These are phyloP conservation scores for Suillia variegata DNA, from an alignment of 2,888 invertebrate species.

Conservation along the genomic window DNA sequence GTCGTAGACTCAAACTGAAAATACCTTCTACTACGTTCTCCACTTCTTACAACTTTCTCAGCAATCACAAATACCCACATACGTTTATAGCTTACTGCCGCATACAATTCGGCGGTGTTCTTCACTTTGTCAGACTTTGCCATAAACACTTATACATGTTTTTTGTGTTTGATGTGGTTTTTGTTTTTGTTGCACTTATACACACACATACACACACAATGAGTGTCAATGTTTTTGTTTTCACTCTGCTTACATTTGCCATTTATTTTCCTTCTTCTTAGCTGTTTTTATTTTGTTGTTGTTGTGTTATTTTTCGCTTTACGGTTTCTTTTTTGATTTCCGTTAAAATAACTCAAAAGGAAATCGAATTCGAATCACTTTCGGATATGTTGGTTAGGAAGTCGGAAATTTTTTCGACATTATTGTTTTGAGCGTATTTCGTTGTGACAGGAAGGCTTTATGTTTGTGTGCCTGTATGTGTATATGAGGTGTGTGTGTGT, in stretches of 20 bases:
- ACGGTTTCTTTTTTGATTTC: background rate
- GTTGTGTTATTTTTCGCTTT: background rate
- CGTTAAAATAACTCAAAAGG: conserved; percentile 34
- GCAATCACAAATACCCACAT: no score
- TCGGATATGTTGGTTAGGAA: conserved; percentile 57
- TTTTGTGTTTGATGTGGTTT: no score
- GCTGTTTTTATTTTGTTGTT: background rate
- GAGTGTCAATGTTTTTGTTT: background rate
- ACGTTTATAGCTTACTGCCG: no score
- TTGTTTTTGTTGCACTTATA: no score
- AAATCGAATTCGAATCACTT: conserved; percentile 60
- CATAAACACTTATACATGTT: no score
- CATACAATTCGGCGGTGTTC: background rate
- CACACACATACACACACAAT: background rate
- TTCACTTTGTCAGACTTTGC: background rate
- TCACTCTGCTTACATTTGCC: background rate
- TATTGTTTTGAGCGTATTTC: conserved; percentile 52
- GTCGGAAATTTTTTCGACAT: conserved; percentile 54
- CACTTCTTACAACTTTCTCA: no score
- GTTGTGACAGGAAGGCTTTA: conserved; percentile 36
- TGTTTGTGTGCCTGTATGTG: conserved; percentile 25
- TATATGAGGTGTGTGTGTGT: conserved; percentile 24
- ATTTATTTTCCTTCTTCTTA: background rate
- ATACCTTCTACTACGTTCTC: no score
- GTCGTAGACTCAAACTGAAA: no score